Percentiles rank a stretch among this genome's conserved stretches.
Conservation (phyloP, 2,888 invertebrate genomes). For the Cabera pusaria region DNA sequence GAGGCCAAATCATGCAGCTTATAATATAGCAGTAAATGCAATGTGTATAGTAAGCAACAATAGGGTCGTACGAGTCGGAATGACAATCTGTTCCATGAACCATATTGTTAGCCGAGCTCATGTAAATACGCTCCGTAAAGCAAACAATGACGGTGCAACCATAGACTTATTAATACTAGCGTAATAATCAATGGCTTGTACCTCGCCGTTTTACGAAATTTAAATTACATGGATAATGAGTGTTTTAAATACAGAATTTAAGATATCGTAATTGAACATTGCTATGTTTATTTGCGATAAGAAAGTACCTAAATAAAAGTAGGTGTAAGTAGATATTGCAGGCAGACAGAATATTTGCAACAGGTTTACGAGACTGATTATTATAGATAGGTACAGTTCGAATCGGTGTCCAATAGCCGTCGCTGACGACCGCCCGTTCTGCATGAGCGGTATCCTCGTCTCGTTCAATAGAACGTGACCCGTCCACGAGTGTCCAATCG, state of each 20-base stretch:
- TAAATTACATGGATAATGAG: conserved; percentile 29
- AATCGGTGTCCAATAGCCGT: conserved; percentile 26
- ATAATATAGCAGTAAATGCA: conserved; percentile 11
- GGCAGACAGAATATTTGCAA: no score
- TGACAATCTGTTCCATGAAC: conserved; percentile 40
- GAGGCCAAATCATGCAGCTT: conserved; percentile 18
- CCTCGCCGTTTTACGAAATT: conserved; percentile 20
- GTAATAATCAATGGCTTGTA: no score
- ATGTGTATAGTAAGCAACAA: conserved; percentile 20
- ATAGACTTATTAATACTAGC: no score
- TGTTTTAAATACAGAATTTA: conserved; percentile 6
- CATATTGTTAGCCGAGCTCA: conserved; percentile 37
- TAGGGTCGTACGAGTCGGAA: conserved; percentile 36
- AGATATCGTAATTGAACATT: no score
- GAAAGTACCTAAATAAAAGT: no score
- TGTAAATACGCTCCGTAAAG: conserved; percentile 39
- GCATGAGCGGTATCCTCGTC: conserved; percentile 67
- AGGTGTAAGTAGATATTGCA: no score
- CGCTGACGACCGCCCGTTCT: conserved; percentile 48
- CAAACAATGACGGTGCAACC: conserved; percentile 37
- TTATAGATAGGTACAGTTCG: conserved; percentile 30
- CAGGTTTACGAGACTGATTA: conserved; percentile 30
- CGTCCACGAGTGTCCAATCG: conserved; percentile 55
- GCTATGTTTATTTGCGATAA: no score
- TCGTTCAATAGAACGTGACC: conserved; percentile 70